Percentiles rank a stretch among this genome's conserved stretches.
Conservation (phyloP, 2,888 invertebrate genomes). For the Gisinianus flammeolus region DNA sequence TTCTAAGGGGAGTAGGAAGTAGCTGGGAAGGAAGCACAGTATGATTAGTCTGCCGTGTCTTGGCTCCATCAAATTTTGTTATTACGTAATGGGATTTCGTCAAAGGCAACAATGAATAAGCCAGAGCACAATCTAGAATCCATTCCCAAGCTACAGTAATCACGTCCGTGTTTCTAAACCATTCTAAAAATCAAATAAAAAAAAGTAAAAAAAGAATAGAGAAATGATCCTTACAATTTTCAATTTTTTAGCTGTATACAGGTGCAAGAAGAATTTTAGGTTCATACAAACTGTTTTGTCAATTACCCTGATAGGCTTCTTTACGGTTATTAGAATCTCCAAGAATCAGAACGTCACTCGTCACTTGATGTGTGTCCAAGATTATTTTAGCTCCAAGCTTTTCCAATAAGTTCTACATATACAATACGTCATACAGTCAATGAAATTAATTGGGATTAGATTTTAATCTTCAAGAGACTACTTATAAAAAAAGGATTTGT, state of each 20-base stretch:
- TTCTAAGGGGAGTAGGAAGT: too few species aligned
- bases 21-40: too few species aligned
- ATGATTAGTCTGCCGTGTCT: too few species aligned
- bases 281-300: not conserved
- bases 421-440: not conserved
- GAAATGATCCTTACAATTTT: not conserved
- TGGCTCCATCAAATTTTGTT: not conserved
- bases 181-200: slow-evolving; percentile 45
- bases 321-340: slow-evolving; percentile 40
- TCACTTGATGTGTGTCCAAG: not conserved
- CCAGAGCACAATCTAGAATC: slow-evolving; percentile 53
- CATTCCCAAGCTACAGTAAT: slow-evolving; percentile 54
- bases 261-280: not conserved
- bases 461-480: too few species aligned
- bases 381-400: slow-evolving; percentile 49
- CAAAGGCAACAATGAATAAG: slow-evolving; percentile 46
- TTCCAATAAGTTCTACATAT: slow-evolving; percentile 45
- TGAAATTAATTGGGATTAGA: too few species aligned
- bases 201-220: slow-evolving; percentile 2
- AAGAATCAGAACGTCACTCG: slow-evolving; percentile 45
- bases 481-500: too few species aligned
- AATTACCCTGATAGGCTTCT: slow-evolving; percentile 45
- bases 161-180: slow-evolving; percentile 43
- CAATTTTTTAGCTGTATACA: not conserved
- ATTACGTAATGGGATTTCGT: slow-evolving; percentile 9